These are phyloP conservation scores for Sebastes minor DNA, from an alignment of 2,797 vertebrate species.

Conservation along the genomic window DNA sequence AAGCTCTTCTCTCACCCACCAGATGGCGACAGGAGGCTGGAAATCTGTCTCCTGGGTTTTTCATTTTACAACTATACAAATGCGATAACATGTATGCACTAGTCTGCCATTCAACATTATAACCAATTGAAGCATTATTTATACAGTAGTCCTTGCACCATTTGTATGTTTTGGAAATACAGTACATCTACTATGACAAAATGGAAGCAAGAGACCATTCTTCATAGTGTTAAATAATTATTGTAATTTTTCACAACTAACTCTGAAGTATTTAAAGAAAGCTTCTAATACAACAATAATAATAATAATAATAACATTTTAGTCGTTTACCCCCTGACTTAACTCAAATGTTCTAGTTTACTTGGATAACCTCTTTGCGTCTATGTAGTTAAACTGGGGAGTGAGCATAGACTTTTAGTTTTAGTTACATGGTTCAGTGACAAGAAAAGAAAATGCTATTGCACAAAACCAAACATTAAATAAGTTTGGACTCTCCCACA, in stretches of 20 bases:
- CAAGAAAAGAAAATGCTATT: rapidly evolving
- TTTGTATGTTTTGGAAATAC: not conserved
- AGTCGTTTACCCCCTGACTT: not conserved
- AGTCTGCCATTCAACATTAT: not conserved
- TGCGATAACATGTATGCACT: not conserved
- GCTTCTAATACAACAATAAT: too few relatives aligned
- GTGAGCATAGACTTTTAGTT: too few relatives aligned
- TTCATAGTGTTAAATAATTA: not conserved
- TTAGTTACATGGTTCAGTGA: too few relatives aligned
- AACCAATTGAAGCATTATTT: not conserved
- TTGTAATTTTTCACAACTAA: not conserved
- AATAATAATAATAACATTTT: not conserved
- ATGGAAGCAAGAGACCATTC: not conserved
- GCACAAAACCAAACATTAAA: too few relatives aligned
- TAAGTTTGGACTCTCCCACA: too few relatives aligned
- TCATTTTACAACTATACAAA: too few relatives aligned
- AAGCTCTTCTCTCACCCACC: not conserved
- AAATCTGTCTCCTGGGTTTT: not conserved
- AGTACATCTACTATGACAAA: not conserved
- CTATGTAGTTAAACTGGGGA: too few relatives aligned
- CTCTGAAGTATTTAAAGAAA: not conserved
- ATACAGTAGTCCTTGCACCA: not conserved
- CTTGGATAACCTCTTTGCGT: too few relatives aligned
- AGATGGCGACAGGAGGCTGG: not conserved
- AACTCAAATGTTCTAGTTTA: too few relatives aligned